phyloP scores from a whole-genome alignment of 2,797 vertebrate genomes.

The Peromyscus aztecus region DNA sequence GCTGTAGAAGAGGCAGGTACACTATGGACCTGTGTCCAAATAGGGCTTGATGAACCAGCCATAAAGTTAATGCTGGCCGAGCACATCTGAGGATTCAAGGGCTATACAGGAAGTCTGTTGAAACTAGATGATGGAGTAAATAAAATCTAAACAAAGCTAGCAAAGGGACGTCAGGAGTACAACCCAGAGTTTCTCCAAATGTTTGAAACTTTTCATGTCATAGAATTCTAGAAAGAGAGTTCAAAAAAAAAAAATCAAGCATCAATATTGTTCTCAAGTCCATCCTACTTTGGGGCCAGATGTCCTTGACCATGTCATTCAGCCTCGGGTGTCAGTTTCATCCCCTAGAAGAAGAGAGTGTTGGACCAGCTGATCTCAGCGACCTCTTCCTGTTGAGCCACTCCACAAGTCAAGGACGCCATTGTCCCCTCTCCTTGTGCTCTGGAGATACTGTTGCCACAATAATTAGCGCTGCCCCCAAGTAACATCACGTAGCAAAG shows the following conservation, averaged over 20 bases:
- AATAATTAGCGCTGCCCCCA: constrained; percentile 52
- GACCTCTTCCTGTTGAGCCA: not conserved
- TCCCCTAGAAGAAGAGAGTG: constrained; percentile 27
- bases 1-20: not conserved
- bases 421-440: constrained; percentile 13
- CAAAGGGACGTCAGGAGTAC: not conserved
- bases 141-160: constrained; percentile 59
- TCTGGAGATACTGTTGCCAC: constrained; percentile 61
- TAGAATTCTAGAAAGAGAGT: constrained; percentile 51
- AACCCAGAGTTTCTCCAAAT: constrained; percentile 4
- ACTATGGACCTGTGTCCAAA: constrained; percentile 5
- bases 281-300: not conserved
- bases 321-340: not conserved
- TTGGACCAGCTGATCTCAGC: not conserved
- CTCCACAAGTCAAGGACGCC: constrained; percentile 25
- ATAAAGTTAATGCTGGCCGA: not conserved
- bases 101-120: not conserved
- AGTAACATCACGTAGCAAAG: constrained; percentile 68
- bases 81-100: not conserved
- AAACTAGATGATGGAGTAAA: constrained; percentile 28
- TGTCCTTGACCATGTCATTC: not conserved
- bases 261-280: not conserved
- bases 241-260: not conserved
- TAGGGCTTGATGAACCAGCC: constrained; percentile 1
- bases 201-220: not conserved